These are phyloP conservation scores for Diplolepis rosae DNA, from an alignment of 2,888 invertebrate species.

Conservation along the genomic window DNA sequence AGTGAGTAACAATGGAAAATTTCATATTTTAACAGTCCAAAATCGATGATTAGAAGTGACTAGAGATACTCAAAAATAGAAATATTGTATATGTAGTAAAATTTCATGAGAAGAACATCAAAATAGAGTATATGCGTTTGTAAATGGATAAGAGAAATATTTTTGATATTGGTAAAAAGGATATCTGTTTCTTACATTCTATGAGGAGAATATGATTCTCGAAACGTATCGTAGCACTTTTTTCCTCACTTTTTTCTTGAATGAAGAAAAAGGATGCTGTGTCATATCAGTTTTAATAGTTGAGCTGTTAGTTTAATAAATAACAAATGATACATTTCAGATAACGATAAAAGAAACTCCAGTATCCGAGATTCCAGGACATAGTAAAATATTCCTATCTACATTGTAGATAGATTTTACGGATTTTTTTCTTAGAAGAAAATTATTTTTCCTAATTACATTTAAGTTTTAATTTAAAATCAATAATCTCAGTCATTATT, in stretches of 20 bases:
- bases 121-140: slow-evolving; percentile 17
- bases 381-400: background rate
- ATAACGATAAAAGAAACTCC: background rate
- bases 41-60: slow-evolving; percentile 21
- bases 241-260: slow-evolving; percentile 26
- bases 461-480: background rate
- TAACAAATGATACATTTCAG: background rate
- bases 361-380: background rate
- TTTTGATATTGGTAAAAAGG: slow-evolving; percentile 12
- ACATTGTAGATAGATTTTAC: background rate
- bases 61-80: slow-evolving; percentile 14
- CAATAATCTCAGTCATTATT: background rate
- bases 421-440: background rate
- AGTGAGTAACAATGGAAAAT: background rate
- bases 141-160: slow-evolving; percentile 12
- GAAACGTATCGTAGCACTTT: slow-evolving; percentile 8
- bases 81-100: slow-evolving; percentile 9
- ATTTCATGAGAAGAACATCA: background rate
- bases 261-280: slow-evolving; percentile 24
- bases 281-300: slow-evolving; percentile 14
- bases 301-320: background rate
- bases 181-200: slow-evolving; percentile 8
- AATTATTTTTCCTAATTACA: background rate
- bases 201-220: slow-evolving; percentile 16
- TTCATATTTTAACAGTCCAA: background rate